These are phyloP conservation scores for Chromoteleia sp. DNA, from an alignment of 2,888 invertebrate species.

Conservation along the genomic window DNA sequence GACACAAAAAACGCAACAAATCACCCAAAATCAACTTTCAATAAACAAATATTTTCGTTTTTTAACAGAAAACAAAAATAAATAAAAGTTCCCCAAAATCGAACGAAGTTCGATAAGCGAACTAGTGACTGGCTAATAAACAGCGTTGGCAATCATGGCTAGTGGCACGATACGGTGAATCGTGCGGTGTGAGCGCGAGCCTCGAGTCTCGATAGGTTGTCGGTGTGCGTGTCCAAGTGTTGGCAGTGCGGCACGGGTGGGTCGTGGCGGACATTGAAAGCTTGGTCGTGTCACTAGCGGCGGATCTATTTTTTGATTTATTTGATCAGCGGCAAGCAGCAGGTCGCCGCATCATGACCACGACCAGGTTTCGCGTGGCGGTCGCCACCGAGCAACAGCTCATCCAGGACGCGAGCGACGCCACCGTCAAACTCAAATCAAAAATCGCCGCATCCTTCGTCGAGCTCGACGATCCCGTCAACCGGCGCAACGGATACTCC, in stretches of 20 bases:
- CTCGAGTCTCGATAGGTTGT: neutral
- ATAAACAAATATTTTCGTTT: too few relatives aligned
- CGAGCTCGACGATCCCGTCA: slow-evolving; percentile 61
- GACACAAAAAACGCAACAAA: too few relatives aligned
- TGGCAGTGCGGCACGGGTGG: slow-evolving; percentile 28
- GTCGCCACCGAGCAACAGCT: slow-evolving; percentile 56
- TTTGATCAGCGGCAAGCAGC: slow-evolving; percentile 26
- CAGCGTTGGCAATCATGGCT: slow-evolving; percentile 8
- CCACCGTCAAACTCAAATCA: slow-evolving; percentile 38
- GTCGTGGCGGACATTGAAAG: slow-evolving; percentile 41
- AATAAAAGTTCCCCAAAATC: too few relatives aligned
- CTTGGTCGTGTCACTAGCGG: slow-evolving; percentile 22
- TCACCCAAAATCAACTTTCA: too few relatives aligned
- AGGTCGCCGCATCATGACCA: slow-evolving; percentile 48
- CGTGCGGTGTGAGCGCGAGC: neutral
- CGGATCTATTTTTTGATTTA: slow-evolving; percentile 28
- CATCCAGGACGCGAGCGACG: slow-evolving; percentile 26
- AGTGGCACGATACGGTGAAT: neutral
- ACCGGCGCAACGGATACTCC: slow-evolving; percentile 76
- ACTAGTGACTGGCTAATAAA: neutral
- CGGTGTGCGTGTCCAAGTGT: neutral
- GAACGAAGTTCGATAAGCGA: neutral
- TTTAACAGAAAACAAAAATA: too few relatives aligned
- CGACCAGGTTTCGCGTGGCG: slow-evolving; percentile 56
- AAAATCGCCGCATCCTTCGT: slow-evolving; percentile 40